Evolutionary conservation across 1,140 invertebrate genomes (phyloP), one percentile per base, ranked within the genome.

Genomic region (Cataglyphis hispanica): DNA sequence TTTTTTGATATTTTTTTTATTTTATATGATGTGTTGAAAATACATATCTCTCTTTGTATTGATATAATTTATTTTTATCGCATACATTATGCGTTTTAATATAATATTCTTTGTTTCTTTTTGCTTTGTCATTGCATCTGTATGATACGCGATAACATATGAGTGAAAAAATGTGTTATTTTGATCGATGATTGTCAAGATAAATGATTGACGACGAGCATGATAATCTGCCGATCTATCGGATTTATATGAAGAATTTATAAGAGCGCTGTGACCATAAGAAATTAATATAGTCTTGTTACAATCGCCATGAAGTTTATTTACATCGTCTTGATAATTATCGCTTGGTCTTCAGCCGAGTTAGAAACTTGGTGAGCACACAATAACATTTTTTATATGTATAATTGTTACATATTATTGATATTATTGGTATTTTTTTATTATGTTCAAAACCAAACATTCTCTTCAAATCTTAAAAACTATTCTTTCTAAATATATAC

Each of bases 271-370:
- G 13, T 19, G 25, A 3, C 1, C 2, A 50, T 50, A 84, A 11
- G 0, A 6, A 37, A 61, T 61, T 37, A 1, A 25, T 0, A 37
- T 84, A 76, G 58, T 84, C 70, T 63, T n/a, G 25, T 64, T 5
- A 25, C 13, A 46, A 56, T 50, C 37, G 16, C 67, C 60, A 84
- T 84, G 81, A 76, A 76, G 46, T 34, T 25, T 2, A 7, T 84
- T 53, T 84, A 75, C 40, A 6, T 83, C 25, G n/a, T 37, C 34
- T 0, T 76, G 11, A n/a, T 31, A n/a, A 13, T 63, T 13, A n/a
- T 64, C 16, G 13, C 27, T 53, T 31, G 63, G 10, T 16, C 19
- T 50, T 77, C 27, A n/a, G 37, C 81, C 40, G n/a, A 53, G 16
- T 0, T 25, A 40, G 8, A 53, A 76, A 37, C 1, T 53, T 22